These are phyloP conservation scores for Uropsilus gracilis DNA, from an alignment of 2,113 vertebrate genomes.

Conservation along the genomic window DNA sequence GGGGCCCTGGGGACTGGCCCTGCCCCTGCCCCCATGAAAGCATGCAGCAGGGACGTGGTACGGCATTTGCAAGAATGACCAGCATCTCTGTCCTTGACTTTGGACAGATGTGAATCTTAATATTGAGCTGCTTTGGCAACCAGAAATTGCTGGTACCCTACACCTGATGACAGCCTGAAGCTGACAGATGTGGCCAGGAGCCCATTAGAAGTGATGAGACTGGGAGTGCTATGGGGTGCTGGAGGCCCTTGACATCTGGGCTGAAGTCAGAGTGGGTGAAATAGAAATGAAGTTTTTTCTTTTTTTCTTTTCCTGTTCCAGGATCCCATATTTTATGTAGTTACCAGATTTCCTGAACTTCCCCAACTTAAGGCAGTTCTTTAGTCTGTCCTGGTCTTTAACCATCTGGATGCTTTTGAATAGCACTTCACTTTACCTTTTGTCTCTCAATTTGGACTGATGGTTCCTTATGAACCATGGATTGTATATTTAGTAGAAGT, in stretches of 20 bases:
- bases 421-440: background rate
- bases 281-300: background rate
- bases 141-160: background rate
- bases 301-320: background rate
- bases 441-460: background rate
- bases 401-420: background rate
- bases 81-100: background rate
- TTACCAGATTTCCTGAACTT: background rate
- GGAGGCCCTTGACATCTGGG: too few species aligned
- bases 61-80: background rate
- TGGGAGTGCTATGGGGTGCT: too few species aligned
- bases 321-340: background rate
- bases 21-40: too few species aligned
- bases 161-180: background rate
- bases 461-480: background rate
- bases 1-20: background rate
- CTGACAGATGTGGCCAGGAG: background rate
- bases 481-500: background rate
- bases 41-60: accelerated
- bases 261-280: too few species aligned
- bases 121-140: background rate
- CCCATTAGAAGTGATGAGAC: background rate
- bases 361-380: background rate
- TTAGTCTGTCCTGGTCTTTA: background rate
- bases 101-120: background rate